Evolutionary conservation across 2,888 invertebrate species (phyloP).

Genomic region (Caenorhabditis uteleia): DNA sequence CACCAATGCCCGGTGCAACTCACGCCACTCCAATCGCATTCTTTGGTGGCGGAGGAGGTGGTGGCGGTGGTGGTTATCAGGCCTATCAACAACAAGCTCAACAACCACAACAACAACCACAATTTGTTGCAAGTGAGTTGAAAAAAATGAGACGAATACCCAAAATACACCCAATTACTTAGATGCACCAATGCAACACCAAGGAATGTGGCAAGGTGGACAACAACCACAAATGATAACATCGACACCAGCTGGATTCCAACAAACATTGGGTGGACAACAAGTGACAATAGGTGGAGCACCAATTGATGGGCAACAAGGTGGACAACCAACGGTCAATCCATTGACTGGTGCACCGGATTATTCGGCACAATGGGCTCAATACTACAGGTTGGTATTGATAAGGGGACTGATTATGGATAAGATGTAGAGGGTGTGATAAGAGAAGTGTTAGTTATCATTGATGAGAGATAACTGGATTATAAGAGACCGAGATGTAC

Average conservation of each 20-base stretch:
- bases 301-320: constrained; percentile 71
- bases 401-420: not conserved
- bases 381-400: constrained; percentile 82
- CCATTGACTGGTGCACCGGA: constrained; percentile 78
- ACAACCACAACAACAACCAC: not conserved
- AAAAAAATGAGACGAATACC: no score
- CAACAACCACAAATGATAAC: not conserved
- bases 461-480: not conserved
- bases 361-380: constrained; percentile 96
- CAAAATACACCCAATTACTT: no score
- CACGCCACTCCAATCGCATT: not conserved
- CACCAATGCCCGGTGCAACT: constrained; percentile 33
- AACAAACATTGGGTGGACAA: not conserved
- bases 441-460: not conserved
- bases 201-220: not conserved
- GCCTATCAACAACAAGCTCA: not conserved
- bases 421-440: not conserved
- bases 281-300: constrained; percentile 41
- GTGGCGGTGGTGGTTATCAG: no score
- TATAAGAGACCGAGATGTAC: not conserved
- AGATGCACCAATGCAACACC: not conserved
- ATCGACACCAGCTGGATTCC: not conserved
- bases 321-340: constrained; percentile 52
- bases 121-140: not conserved
- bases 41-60: no score